phyloP scores from a whole-genome alignment of 2,888 invertebrate genomes.

The Drosophila limbata region DNA sequence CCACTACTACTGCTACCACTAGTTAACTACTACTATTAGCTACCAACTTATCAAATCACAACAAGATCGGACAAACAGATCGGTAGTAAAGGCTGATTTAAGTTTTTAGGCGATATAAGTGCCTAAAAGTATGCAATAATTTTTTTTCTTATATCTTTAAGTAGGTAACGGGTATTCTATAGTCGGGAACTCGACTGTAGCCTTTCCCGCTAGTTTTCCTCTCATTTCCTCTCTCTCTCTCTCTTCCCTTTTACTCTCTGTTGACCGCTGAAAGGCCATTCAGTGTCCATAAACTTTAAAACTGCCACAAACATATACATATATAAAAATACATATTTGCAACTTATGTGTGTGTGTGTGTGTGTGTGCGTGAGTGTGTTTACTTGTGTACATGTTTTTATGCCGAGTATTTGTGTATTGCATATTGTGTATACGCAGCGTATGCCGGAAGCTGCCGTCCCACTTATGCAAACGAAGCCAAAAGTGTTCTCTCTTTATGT shows the following conservation, averaged over 20 bases:
- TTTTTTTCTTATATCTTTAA: no score
- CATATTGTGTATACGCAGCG: slow-evolving; percentile 65
- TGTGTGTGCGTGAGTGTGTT: not conserved
- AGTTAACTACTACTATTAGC: no score
- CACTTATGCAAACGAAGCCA: slow-evolving; percentile 70
- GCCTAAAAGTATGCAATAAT: no score
- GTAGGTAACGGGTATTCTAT: no score
- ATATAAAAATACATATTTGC: slow-evolving; percentile 1
- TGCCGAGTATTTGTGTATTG: slow-evolving; percentile 41
- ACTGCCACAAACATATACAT: slow-evolving; percentile 4
- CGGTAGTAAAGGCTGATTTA: no score
- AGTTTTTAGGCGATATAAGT: no score
- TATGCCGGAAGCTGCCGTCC: slow-evolving; percentile 52
- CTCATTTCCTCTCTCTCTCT: not conserved
- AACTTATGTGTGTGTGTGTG: slow-evolving; percentile 8
- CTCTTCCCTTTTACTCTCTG: not conserved
- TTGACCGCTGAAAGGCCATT: slow-evolving; percentile 36
- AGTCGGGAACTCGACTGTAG: no score
- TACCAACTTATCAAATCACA: no score
- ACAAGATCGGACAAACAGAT: no score
- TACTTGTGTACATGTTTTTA: slow-evolving; percentile 16
- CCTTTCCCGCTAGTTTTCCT: no score
- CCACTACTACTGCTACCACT: no score
- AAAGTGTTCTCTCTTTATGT: slow-evolving; percentile 6
- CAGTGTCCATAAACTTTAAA: slow-evolving; percentile 42